A percentile compares a stretch with the other conserved stretches of the same genome.
Evolutionary conservation across 1,140 invertebrate species (phyloP).

Genomic region (Trichomalopsis sarcophagae): DNA sequence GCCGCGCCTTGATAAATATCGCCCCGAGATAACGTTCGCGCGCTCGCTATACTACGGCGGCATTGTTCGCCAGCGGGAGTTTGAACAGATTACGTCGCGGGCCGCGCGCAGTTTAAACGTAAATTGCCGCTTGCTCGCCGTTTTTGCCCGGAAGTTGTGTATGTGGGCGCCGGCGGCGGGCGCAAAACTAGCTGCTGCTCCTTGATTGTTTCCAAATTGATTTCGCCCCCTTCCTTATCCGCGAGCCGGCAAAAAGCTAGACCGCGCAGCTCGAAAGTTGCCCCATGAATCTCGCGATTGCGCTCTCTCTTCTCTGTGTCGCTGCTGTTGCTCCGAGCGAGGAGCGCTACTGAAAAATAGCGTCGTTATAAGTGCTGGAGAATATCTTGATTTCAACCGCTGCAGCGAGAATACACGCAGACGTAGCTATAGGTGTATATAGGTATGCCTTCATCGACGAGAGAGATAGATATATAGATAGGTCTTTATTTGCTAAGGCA

Average conservation of each 20-base stretch:
- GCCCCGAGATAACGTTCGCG: constrained; percentile 61
- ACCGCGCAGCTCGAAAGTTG: background rate
- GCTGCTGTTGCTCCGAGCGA: no score
- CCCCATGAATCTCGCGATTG: background rate
- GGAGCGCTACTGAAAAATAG: background rate
- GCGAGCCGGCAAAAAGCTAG: background rate
- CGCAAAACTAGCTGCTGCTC: constrained; percentile 13
- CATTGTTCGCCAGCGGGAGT: constrained; percentile 68
- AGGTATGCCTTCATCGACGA: background rate
- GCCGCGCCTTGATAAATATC: constrained; percentile 48
- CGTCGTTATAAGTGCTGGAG: background rate
- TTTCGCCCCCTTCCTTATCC: background rate
- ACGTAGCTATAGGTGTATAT: background rate
- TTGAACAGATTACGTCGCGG: constrained; percentile 70
- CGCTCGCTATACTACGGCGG: constrained; percentile 54
- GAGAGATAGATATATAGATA: no score
- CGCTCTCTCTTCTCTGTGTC: no score
- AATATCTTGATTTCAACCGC: background rate
- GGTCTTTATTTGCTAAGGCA: no score
- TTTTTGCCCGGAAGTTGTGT: constrained; percentile 53
- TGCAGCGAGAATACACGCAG: no score
- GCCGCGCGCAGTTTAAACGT: constrained; percentile 68
- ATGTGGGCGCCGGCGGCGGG: background rate
- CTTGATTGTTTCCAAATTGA: constrained; percentile 42
- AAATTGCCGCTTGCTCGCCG: constrained; percentile 63